These are phyloP conservation scores for Tinea semifulvella DNA, from an alignment of 2,888 invertebrate species.

Conservation along the genomic window DNA sequence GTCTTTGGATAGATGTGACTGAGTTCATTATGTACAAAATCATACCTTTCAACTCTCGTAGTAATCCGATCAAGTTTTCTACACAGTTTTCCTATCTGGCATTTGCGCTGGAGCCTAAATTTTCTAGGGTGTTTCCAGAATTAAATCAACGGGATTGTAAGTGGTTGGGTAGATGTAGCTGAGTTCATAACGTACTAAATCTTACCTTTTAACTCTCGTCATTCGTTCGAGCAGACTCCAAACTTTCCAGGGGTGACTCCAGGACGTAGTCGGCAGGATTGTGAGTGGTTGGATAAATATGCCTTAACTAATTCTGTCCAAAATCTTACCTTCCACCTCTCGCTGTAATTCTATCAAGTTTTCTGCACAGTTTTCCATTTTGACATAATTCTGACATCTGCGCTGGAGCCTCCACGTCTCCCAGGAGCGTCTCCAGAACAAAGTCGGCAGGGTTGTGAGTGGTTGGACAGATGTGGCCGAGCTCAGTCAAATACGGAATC, in stretches of 20 bases:
- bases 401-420: slow-evolving; percentile 34
- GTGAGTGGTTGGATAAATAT: slow-evolving; percentile 78
- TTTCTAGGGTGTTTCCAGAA: too few relatives aligned
- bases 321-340: slow-evolving; percentile 47
- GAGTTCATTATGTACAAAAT: too few relatives aligned
- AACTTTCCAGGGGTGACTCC: slow-evolving; percentile 38
- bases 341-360: slow-evolving; percentile 37
- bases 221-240: too few relatives aligned
- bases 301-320: slow-evolving; percentile 68
- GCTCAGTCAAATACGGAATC: slow-evolving; percentile 72
- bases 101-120: slow-evolving; percentile 37
- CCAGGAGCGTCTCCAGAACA: slow-evolving; percentile 49
- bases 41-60: slow-evolving; percentile 43
- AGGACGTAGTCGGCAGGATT: slow-evolving; percentile 81
- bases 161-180: too few relatives aligned
- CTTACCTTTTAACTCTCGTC: too few relatives aligned
- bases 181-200: too few relatives aligned
- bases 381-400: slow-evolving; percentile 47
- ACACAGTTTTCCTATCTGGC: slow-evolving; percentile 51
- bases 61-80: slow-evolving; percentile 42
- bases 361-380: slow-evolving; percentile 49
- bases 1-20: slow-evolving; percentile 77
- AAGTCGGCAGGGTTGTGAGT: slow-evolving; percentile 86
- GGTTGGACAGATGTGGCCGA: slow-evolving; percentile 74
- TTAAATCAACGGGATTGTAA: too few relatives aligned